These are phyloP conservation scores for Paratrypauchen microcephalus DNA, from an alignment of 2,797 vertebrate genomes.

Conservation along the genomic window DNA sequence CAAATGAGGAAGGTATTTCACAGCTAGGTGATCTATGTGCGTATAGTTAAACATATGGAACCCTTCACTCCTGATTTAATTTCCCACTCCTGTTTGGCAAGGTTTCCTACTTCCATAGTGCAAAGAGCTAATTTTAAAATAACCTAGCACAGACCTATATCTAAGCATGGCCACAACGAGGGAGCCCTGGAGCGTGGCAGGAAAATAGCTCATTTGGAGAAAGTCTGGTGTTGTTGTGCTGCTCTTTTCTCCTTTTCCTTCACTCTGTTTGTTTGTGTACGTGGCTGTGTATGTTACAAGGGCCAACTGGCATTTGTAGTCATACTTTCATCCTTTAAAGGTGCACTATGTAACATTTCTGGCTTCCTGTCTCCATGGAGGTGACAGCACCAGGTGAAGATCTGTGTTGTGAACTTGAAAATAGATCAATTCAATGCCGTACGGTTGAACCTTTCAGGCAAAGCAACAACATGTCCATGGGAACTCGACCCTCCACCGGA, in stretches of 20 bases:
- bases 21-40: background rate
- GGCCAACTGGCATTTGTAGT: conserved; percentile 33
- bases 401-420: too few species aligned
- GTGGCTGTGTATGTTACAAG: conserved; percentile 2
- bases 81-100: background rate
- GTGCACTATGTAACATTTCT: conserved; percentile 6
- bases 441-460: background rate
- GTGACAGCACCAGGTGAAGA: too few species aligned
- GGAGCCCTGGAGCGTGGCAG: conserved; percentile 51
- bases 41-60: background rate
- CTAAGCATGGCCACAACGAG: conserved; percentile 36
- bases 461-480: background rate
- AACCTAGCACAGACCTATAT: conserved; percentile 34
- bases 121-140: conserved; percentile 43
- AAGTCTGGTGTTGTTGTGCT: conserved; percentile 32
- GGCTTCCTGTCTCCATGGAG: too few species aligned
- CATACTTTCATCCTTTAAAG: conserved; percentile 60
- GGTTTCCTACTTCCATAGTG: conserved; percentile 9
- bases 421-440: too few species aligned
- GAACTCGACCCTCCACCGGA: background rate
- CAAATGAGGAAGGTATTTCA: background rate
- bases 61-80: background rate
- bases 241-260: conserved; percentile 8
- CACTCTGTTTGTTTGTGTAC: background rate
- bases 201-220: conserved; percentile 57